Conservation (phyloP, 2,797 vertebrate genomes). For the Gymnodraco acuticeps region DNA sequence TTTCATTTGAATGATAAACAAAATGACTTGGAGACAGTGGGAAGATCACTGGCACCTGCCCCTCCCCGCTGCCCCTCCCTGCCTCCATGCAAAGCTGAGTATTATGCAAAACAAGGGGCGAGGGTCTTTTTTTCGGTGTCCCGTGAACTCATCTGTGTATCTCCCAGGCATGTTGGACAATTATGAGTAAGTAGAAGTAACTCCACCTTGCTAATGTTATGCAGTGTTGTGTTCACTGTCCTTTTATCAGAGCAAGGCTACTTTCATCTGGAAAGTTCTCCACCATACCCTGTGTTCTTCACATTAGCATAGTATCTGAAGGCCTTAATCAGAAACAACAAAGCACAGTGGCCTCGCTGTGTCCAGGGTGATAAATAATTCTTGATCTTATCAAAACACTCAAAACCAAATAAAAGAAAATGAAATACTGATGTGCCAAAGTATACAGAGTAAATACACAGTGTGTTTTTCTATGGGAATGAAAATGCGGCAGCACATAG, state of each 20-base stretch:
- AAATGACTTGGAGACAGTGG: conserved; percentile 84
- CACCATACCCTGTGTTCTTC: conserved; percentile 53
- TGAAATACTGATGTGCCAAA: conserved; percentile 60
- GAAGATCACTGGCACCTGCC: conserved; percentile 76
- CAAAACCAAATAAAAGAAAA: conserved; percentile 59
- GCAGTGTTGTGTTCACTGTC: conserved; percentile 69
- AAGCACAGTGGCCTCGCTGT: conserved; percentile 37
- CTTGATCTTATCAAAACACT: conserved; percentile 69
- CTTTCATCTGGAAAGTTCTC: conserved; percentile 81
- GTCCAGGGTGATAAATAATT: conserved; percentile 76
- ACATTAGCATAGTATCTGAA: conserved; percentile 77
- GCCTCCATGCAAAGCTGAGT: conserved; percentile 63
- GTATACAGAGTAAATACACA: conserved; percentile 73
- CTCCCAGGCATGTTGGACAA: conserved; percentile 87
- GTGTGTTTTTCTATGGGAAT: conserved; percentile 60
- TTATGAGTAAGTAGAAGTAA: conserved; percentile 77
- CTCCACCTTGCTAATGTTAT: conserved; percentile 77
- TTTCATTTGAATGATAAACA: conserved; percentile 89
- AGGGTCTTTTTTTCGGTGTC: conserved; percentile 65
- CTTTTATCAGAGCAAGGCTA: conserved; percentile 59
- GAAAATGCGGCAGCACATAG: conserved; percentile 65
- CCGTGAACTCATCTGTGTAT: conserved; percentile 76
- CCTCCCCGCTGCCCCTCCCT: conserved; percentile 40
- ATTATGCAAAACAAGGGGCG: conserved; percentile 84
- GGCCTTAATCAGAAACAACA: conserved; percentile 76